A percentile compares a stretch with the other conserved stretches of the same genome.
phyloP scores from a whole-genome alignment of 2,888 invertebrate species.

The Alloscopus bannaensis region DNA sequence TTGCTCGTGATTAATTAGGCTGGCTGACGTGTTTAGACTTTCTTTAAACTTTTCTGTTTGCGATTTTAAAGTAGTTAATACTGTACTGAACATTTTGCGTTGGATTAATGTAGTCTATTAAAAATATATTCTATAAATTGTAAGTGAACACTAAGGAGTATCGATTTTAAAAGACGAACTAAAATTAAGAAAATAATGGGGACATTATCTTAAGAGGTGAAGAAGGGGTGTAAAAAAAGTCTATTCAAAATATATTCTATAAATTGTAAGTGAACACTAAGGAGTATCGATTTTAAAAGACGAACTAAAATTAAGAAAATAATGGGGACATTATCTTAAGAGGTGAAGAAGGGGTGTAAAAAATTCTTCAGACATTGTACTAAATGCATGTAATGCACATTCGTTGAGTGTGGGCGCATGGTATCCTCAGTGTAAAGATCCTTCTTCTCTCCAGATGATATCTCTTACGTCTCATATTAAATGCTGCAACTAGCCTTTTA shows the following conservation, averaged over 20 bases:
- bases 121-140: neutral
- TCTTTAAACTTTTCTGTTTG: slow-evolving; percentile 68
- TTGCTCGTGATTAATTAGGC: slow-evolving; percentile 57
- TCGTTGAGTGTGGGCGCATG: too few relatives aligned
- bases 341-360: neutral
- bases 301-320: neutral
- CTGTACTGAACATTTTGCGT: slow-evolving; percentile 68
- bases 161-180: neutral
- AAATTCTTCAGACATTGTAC: too few relatives aligned
- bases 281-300: neutral
- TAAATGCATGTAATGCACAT: too few relatives aligned
- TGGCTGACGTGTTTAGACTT: slow-evolving; percentile 47
- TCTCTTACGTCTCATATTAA: slow-evolving; percentile 20
- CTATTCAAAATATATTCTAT: neutral
- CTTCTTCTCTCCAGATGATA: slow-evolving; percentile 54
- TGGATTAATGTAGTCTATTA: neutral
- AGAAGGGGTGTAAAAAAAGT: neutral
- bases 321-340: neutral
- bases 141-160: neutral
- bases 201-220: neutral
- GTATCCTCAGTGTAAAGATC: too few relatives aligned
- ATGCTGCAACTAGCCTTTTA: slow-evolving; percentile 17
- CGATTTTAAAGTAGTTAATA: slow-evolving; percentile 61
- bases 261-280: neutral
- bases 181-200: neutral